Base-by-base conservation (phyloP, 2,797 vertebrate species). In the Balearica regulorum region DNA sequence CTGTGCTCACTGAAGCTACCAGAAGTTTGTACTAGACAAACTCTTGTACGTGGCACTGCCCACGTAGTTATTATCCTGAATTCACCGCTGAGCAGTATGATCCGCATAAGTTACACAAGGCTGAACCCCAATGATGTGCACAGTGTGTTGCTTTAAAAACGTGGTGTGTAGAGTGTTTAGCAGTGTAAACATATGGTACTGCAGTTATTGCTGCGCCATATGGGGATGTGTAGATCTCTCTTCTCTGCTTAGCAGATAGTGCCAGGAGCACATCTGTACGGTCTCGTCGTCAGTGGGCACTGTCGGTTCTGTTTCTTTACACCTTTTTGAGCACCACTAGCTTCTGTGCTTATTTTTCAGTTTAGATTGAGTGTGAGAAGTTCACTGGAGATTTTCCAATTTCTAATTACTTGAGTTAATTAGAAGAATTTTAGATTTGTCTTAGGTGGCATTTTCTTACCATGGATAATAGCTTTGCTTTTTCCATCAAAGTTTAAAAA, bases 371-470 rank as follows among this genome's bases (percentile, higher is more conserved):
- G 73, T 83, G 93, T 48, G 49, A 83, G 77, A 96, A 96, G 75
- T 95, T 97, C 69, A 84, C n/a, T 96, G 94, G 92, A 97, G 80
- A 83, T 82, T 93, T 96, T 97, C 92, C 83, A 96, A 69, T 93
- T 87, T 96, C 83, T 97, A 97, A 97, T 97, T 97, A 97, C 75
- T 93, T 26, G 35, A 62, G 66, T 93, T 97, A 98, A 97, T 95
- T 95, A 65, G 86, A 96, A 96, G 93, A 95, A 90, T 94, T 96
- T 97, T 96, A 95, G 51, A 92, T 96, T 97, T 96, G 44, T 94
- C 55, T 77, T 89, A 90, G 72, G 66, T 94, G 77, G 60, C 69
- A 94, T 96, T 97, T 97, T 95, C 73, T 90, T 96, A 85, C 61
- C 51, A 78, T 29, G 62, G 81, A 93, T 94, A 97, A 97, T 92